Evolutionary conservation across 2,797 vertebrate genomes (phyloP).

Genomic region (Enteromius trimaculatus): DNA sequence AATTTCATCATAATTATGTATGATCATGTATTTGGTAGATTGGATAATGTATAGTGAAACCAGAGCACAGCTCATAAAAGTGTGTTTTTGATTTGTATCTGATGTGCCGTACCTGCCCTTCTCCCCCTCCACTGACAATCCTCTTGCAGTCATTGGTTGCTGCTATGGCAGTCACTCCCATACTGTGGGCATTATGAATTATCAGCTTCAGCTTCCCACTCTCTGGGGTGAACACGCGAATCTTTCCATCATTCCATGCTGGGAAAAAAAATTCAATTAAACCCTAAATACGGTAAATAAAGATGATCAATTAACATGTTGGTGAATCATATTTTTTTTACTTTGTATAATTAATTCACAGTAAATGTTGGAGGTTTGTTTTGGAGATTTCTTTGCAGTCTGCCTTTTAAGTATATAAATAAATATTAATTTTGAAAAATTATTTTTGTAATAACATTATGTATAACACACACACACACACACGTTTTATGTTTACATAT

Average conservation of each 20-base stretch:
- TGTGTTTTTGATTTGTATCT: not conserved
- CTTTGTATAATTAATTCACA: not conserved
- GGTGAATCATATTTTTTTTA: not conserved
- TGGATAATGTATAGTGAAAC: not conserved
- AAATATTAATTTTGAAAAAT: not conserved
- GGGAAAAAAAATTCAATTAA: not conserved
- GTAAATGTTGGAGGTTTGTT: not conserved
- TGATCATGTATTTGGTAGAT: not conserved
- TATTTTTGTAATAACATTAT: not conserved
- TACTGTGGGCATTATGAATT: slow-evolving; percentile 82
- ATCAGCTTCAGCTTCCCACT: slow-evolving; percentile 77
- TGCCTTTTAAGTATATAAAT: not conserved
- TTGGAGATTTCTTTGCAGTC: not conserved
- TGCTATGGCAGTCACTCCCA: slow-evolving; percentile 83
- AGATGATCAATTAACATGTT: not conserved
- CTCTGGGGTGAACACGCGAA: slow-evolving; percentile 84
- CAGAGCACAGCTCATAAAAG: not conserved
- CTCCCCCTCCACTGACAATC: slow-evolving; percentile 87
- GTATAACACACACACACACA: no score
- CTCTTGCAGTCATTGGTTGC: slow-evolving; percentile 82
- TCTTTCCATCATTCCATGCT: slow-evolving; percentile 90
- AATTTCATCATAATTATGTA: not conserved
- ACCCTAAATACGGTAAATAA: not conserved
- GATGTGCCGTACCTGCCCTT: slow-evolving; percentile 82
- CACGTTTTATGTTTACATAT: not conserved